Base-by-base conservation (phyloP, 2,797 vertebrate genomes). In the Salmo trutta region DNA sequence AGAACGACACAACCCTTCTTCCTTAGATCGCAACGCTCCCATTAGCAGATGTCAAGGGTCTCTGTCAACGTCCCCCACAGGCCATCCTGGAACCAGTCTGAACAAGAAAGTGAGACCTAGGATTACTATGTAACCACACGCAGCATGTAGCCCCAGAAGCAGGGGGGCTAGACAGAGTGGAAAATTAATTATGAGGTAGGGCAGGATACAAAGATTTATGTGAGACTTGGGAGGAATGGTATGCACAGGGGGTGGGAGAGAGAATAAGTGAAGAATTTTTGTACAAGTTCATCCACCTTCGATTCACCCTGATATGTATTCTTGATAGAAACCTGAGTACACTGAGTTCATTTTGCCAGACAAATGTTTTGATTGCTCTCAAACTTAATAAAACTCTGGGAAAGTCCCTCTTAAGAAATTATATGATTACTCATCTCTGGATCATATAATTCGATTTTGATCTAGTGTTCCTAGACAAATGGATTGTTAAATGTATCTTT, bases 111-210 rank as follows among this genome's bases (percentile, higher is more conserved):
- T 24, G 41, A 41, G 36, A 6, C 21, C 24, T 53, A 79, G 81
- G 84, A 84, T 92, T 85, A 89, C 75, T 86, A 81, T 84, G 83
- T 82, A 83, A 87, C 84, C 80, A 85, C 79, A 86, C 72, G 78
- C 72, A 79, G 15, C 29, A 75, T 62, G 74, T 21, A 69, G 68
- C 59, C 12, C 53, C 75, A 62, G 83, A 73, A 80, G 79, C 75
- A 73, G 77, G 72, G 80, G 75, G 69, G 81, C 81, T 82, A 29
- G 81, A 77, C 73, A 71, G 77, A 15, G 69, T n/a, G 69, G 67
- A 84, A 86, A 85, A 77, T 80, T 82, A 84, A 86, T 80, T 77
- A 80, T 76, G 76, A 75, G 74, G 78, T 84, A 70, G 75, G 74
- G 83, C 69, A 36, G 73, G 66, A 79, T 53, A 75, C 78, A 71